A percentile compares a stretch with the other conserved stretches of the same genome.
These are phyloP conservation scores for Eurosta solidaginis DNA, from an alignment of 1,140 invertebrate genomes.

Conservation along the genomic window DNA sequence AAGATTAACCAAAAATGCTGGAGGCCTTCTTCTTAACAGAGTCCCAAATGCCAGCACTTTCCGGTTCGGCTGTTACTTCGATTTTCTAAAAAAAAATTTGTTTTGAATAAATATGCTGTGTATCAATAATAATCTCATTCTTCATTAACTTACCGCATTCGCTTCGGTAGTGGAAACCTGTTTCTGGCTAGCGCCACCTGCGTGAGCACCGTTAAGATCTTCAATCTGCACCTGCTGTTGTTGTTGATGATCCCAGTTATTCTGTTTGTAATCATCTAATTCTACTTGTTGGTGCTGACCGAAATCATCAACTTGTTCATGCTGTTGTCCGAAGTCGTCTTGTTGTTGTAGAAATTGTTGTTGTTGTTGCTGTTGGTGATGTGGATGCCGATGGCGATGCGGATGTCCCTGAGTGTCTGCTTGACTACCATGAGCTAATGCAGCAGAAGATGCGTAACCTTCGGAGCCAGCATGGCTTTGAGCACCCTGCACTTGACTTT, in stretches of 20 bases:
- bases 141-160: slow-evolving; percentile 35
- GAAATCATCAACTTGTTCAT: slow-evolving; percentile 12
- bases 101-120: not conserved
- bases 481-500: not conserved
- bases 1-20: slow-evolving; percentile 39
- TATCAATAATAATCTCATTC: no score
- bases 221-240: slow-evolving; percentile 38
- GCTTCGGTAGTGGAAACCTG: slow-evolving; percentile 35
- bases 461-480: not conserved
- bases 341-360: not conserved
- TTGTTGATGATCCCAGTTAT: slow-evolving; percentile 29
- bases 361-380: not conserved
- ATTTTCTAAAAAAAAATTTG: slow-evolving; percentile 29
- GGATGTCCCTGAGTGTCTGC: not conserved
- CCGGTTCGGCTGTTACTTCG: slow-evolving; percentile 35
- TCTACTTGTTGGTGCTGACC: slow-evolving; percentile 39
- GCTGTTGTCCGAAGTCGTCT: not conserved
- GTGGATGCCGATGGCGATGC: not conserved
- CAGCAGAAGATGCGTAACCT: not conserved
- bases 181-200: slow-evolving; percentile 31
- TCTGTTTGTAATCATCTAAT: not conserved
- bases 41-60: slow-evolving; percentile 30
- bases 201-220: slow-evolving; percentile 35
- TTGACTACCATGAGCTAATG: not conserved
- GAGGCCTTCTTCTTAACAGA: slow-evolving; percentile 41